phyloP scores from a whole-genome alignment of 2,888 invertebrate species.

The Biston stratarius region DNA sequence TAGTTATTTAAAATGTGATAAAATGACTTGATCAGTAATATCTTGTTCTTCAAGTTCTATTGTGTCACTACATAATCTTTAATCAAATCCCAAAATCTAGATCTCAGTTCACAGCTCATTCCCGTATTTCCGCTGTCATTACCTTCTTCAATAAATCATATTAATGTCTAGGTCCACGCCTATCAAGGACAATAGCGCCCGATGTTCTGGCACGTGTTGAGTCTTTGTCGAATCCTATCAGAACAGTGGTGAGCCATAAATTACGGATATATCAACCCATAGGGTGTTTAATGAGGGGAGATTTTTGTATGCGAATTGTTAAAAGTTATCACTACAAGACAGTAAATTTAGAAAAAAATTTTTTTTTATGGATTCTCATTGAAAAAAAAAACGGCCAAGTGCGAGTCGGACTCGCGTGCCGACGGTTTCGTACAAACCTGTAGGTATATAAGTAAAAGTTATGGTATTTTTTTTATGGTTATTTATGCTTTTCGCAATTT shows the following conservation, averaged over 20 bases:
- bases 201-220: slow-evolving; percentile 23
- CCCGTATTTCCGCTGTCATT: slow-evolving; percentile 7
- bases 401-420: too few species aligned
- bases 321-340: not conserved
- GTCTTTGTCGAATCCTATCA: slow-evolving; percentile 29
- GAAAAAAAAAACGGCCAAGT: too few species aligned
- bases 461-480: too few species aligned
- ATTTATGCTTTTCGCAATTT: too few species aligned
- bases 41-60: too few species aligned
- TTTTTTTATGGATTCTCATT: not conserved
- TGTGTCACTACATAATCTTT: not conserved
- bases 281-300: slow-evolving; percentile 11
- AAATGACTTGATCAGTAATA: too few species aligned
- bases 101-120: not conserved
- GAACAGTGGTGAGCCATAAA: slow-evolving; percentile 27
- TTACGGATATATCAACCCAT: slow-evolving; percentile 25
- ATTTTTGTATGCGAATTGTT: not conserved
- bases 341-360: too few species aligned
- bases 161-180: slow-evolving; percentile 29
- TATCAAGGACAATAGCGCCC: slow-evolving; percentile 27
- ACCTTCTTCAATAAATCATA: slow-evolving; percentile 22
- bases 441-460: too few species aligned
- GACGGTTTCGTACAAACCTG: too few species aligned
- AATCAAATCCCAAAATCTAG: not conserved
- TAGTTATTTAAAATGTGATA: too few species aligned